phyloP scores from a whole-genome alignment of 2,888 invertebrate species.

The Patella caerulea region DNA sequence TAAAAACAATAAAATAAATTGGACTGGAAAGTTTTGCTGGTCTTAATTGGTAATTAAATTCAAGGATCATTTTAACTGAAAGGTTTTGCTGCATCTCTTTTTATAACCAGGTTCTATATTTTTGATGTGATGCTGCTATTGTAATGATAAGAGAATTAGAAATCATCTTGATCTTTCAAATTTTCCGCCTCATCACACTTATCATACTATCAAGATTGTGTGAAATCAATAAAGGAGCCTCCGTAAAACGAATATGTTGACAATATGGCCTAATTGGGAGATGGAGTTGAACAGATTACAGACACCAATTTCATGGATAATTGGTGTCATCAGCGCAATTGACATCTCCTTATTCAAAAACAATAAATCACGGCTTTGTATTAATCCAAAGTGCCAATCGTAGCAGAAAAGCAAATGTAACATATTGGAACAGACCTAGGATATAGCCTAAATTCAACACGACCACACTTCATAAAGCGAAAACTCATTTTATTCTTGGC shows the following conservation, averaged over 20 bases:
- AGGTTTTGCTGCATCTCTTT: no score
- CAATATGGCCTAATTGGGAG: slow-evolving; percentile 33
- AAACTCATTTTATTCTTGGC: slow-evolving; percentile 3
- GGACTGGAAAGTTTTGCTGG: no score
- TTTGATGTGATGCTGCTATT: background rate
- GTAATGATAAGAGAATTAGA: slow-evolving; percentile 8
- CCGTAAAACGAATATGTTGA: slow-evolving; percentile 22
- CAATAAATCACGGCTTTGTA: slow-evolving; percentile 52
- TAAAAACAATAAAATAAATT: no score
- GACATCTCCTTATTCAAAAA: slow-evolving; percentile 49
- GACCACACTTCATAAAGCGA: background rate
- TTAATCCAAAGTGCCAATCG: slow-evolving; percentile 19
- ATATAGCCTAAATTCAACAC: slow-evolving; percentile 9
- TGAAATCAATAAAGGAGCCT: slow-evolving; percentile 5
- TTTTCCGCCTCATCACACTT: slow-evolving; percentile 5
- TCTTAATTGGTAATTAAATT: no score
- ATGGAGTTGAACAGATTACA: slow-evolving; percentile 22
- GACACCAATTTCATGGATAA: slow-evolving; percentile 30
- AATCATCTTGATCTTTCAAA: slow-evolving; percentile 1
- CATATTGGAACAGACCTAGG: slow-evolving; percentile 1
- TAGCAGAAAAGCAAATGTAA: slow-evolving; percentile 24
- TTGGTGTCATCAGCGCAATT: slow-evolving; percentile 41
- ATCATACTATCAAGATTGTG: slow-evolving; percentile 5
- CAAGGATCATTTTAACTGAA: no score
- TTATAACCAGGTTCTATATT: background rate